A percentile compares a stretch with the other conserved stretches of the same genome.
Evolutionary conservation across 2,888 invertebrate genomes (phyloP).

Genomic region (Agrochola circellaris): DNA sequence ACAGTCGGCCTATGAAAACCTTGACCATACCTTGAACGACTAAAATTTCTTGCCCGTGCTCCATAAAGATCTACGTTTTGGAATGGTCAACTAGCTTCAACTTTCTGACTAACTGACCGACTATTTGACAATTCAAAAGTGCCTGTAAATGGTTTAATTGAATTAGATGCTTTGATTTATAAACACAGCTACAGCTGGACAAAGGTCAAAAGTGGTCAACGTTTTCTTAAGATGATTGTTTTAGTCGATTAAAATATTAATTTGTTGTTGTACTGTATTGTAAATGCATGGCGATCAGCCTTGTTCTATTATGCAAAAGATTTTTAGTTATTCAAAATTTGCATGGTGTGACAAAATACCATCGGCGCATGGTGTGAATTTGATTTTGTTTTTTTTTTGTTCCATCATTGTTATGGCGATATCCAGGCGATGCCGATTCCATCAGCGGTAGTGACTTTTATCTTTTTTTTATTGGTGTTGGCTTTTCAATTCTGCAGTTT

Average conservation of each 20-base stretch:
- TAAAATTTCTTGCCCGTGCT: too few relatives aligned
- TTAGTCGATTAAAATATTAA: conserved; percentile 42
- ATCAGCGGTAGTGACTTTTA: conserved; percentile 92
- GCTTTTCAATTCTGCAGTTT: conserved; percentile 71
- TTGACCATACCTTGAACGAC: conserved; percentile 18
- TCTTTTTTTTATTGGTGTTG: conserved; percentile 80
- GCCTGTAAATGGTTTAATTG: too few relatives aligned
- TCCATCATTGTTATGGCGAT: conserved; percentile 88
- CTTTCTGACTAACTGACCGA: too few relatives aligned
- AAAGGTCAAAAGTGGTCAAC: conserved; percentile 26
- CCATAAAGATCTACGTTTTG: too few relatives aligned
- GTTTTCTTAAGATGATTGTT: conserved; percentile 6
- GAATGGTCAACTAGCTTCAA: too few relatives aligned
- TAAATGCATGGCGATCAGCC: conserved; percentile 63
- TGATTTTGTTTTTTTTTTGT: conserved; percentile 86
- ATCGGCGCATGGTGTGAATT: conserved; percentile 84
- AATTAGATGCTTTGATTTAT: too few relatives aligned
- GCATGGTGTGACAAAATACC: conserved; percentile 72
- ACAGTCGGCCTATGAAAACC: conserved; percentile 20
- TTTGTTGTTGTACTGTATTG: conserved; percentile 53
- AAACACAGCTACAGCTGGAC: not conserved
- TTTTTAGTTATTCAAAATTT: conserved; percentile 48
- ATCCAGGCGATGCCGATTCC: conserved; percentile 93
- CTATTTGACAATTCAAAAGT: too few relatives aligned
- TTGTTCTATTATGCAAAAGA: conserved; percentile 34